Percentiles rank a stretch among this genome's conserved stretches.
These are phyloP conservation scores for Cydia fagiglandana DNA, from an alignment of 1,140 invertebrate species.

Conservation along the genomic window DNA sequence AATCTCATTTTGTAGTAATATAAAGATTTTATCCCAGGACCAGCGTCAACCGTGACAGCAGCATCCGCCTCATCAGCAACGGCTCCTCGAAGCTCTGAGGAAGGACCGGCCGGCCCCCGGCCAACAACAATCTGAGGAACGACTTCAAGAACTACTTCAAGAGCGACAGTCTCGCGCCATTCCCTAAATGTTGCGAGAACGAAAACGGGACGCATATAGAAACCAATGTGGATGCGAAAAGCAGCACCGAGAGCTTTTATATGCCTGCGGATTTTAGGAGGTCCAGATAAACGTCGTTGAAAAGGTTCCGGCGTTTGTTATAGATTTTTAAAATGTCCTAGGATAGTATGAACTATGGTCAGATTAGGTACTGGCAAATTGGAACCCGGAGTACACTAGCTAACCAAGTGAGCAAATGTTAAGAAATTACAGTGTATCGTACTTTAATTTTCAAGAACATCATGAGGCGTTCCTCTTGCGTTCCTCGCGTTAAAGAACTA, in stretches of 20 bases:
- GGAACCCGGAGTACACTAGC: no score
- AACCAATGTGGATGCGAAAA: constrained; percentile 51
- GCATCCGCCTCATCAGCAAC: constrained; percentile 68
- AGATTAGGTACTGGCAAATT: no score
- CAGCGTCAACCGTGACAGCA: constrained; percentile 66
- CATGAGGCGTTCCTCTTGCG: constrained; percentile 47
- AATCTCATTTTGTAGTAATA: neutral
- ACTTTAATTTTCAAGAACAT: constrained; percentile 45
- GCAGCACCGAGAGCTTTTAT: constrained; percentile 63
- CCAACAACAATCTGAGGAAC: constrained; percentile 56
- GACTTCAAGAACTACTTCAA: constrained; percentile 64
- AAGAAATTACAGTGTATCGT: no score
- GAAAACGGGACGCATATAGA: constrained; percentile 57
- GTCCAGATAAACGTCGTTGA: constrained; percentile 31
- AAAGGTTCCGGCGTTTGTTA: neutral
- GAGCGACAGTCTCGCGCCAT: constrained; percentile 52
- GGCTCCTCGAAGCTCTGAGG: constrained; percentile 69
- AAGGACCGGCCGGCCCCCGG: constrained; percentile 45
- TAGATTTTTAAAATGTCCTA: no score
- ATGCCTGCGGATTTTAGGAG: constrained; percentile 45
- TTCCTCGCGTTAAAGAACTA: constrained; percentile 51
- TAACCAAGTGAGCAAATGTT: no score
- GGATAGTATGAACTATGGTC: no score
- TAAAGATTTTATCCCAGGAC: constrained; percentile 49
- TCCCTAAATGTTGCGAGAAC: constrained; percentile 66